A percentile compares a stretch with the other conserved stretches of the same genome.
Conservation (phyloP, 1,140 invertebrate genomes). For the Cardiocondyla obscurior region DNA sequence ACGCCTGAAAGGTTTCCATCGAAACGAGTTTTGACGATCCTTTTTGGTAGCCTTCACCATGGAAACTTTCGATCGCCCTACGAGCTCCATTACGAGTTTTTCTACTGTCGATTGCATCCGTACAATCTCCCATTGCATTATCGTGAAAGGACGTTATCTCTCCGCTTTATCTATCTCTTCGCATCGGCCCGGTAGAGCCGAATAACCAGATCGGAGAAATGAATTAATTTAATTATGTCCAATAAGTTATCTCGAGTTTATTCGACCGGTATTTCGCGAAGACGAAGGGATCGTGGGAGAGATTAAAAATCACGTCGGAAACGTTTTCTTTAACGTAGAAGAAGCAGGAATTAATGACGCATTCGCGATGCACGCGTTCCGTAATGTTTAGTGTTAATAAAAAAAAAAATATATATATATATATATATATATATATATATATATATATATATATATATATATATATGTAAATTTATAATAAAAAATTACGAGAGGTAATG, state of each 20-base stretch:
- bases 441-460: too few relatives aligned
- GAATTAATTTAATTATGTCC: slow-evolving; percentile 54
- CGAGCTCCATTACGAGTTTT: slow-evolving; percentile 52
- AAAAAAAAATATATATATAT: too few relatives aligned
- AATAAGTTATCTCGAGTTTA: slow-evolving; percentile 1
- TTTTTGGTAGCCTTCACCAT: slow-evolving; percentile 29
- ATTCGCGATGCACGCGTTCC: too few relatives aligned
- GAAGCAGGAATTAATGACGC: too few relatives aligned
- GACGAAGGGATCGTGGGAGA: not conserved
- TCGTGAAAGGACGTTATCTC: slow-evolving; percentile 52
- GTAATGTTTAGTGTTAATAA: too few relatives aligned
- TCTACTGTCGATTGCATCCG: slow-evolving; percentile 51
- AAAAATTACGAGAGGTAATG: not conserved
- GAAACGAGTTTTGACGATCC: slow-evolving; percentile 50
- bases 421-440: too few relatives aligned
- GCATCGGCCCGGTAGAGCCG: not conserved
- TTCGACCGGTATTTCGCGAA: slow-evolving; percentile 7
- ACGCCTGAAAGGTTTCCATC: slow-evolving; percentile 56
- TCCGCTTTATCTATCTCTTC: slow-evolving; percentile 6
- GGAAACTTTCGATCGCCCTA: slow-evolving; percentile 53
- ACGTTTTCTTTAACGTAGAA: too few relatives aligned
- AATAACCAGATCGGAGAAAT: slow-evolving; percentile 11
- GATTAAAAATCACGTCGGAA: not conserved
- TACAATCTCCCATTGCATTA: slow-evolving; percentile 55
- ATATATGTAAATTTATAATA: not conserved